Evolutionary conservation across 2,113 vertebrate species (phyloP), one percentile per base, ranked within the genome.

Genomic region (Lophura nycthemera): DNA sequence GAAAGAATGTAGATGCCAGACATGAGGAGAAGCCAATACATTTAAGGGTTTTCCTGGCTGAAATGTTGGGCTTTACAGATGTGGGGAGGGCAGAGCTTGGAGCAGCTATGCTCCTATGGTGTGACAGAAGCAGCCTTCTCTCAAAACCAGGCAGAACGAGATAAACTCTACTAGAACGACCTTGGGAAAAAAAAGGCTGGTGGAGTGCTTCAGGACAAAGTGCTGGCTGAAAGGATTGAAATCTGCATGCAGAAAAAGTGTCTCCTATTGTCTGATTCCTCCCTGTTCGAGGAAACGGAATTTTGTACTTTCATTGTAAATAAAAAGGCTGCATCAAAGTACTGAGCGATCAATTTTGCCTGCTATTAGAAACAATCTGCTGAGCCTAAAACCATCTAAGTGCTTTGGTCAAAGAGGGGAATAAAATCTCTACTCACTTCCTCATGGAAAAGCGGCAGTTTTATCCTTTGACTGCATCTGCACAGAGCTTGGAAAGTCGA

Each of bases 331-430:
- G 60, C 57, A 71, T 90, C 76, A 78, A 86, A 96, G 83, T 47
- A 90, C 80, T 79, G 57, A 61, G 47, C 81, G 95, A 93, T 93
- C 96, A 94, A 92, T 95, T 93, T 83, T 95, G 83, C 43, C 80
- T 75, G 86, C 90, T 95, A 88, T 96, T 90, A 93, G 69, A 90
- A 88, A 90, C 76, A 88, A 93, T 96, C 66, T 5, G 10, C 80
- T 72, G 76, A 83, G 72, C 80, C 75, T 76, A 92, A 95, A 95
- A 90, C 90, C 86, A 78, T 40, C 27, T 75, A 88, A 95, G 90
- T 95, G 90, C 83, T 88, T 83, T 78, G 80, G 76, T 88, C 86
- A 94, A 83, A 86, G 80, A 61, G 1, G 40, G 57, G 75, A 82
- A 81, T 94, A 86, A 96, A 94, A 92, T 76, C 83, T 74, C 59